phyloP scores from a whole-genome alignment of 1,140 invertebrate genomes.

The Drosophila funebris region DNA sequence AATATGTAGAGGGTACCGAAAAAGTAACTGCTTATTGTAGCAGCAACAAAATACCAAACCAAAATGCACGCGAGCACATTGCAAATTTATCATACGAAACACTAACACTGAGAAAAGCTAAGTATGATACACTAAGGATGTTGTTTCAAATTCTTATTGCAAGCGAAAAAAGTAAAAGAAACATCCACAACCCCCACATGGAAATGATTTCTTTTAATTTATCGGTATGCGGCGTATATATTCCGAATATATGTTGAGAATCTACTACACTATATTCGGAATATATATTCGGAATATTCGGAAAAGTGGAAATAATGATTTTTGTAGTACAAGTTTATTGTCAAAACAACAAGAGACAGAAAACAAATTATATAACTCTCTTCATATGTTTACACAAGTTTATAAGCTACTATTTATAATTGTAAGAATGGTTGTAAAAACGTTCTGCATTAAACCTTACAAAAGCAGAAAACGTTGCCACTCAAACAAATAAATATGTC shows the following conservation, averaged over 20 bases:
- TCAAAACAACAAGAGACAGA: slow-evolving; percentile 3
- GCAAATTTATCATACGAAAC: slow-evolving; percentile 37
- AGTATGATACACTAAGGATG: slow-evolving; percentile 37
- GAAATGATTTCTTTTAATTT: slow-evolving; percentile 60
- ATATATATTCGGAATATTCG: slow-evolving; percentile 37
- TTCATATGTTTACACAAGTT: too few relatives aligned
- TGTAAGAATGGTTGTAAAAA: too few relatives aligned
- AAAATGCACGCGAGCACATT: slow-evolving; percentile 13
- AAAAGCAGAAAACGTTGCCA: slow-evolving; percentile 1
- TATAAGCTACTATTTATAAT: slow-evolving; percentile 10
- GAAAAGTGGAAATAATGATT: slow-evolving; percentile 2
- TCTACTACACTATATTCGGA: too few relatives aligned
- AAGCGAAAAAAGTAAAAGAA: slow-evolving; percentile 3
- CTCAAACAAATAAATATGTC: slow-evolving; percentile 1
- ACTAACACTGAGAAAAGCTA: slow-evolving; percentile 34
- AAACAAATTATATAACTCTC: too few relatives aligned
- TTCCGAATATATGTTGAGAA: too few relatives aligned
- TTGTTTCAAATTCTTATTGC: slow-evolving; percentile 3
- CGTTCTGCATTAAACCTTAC: too few relatives aligned
- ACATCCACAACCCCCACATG: slow-evolving; percentile 5
- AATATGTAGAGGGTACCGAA: slow-evolving; percentile 32
- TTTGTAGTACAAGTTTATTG: slow-evolving; percentile 34
- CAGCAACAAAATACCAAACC: slow-evolving; percentile 9
- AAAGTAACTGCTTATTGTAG: slow-evolving; percentile 14
- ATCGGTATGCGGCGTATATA: slow-evolving; percentile 43